Evolutionary conservation across 64 coral and sea anemone species (phyloP).

Genomic region (Porites lutea): DNA sequence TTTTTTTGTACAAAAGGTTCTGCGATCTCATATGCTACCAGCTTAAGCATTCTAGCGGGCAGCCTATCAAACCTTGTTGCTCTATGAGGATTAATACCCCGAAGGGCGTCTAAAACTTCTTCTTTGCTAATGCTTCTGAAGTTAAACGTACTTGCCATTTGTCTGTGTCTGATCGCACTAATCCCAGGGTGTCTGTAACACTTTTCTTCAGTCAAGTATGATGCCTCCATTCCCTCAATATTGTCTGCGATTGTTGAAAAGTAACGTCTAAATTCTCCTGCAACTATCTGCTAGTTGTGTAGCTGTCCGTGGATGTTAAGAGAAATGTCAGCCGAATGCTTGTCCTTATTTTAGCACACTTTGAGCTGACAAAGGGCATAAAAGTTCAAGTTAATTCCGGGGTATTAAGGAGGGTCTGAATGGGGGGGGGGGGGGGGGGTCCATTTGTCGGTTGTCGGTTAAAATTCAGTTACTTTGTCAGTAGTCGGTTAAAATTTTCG

Average conservation of each 20-base stretch:
- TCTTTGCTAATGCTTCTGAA: neutral
- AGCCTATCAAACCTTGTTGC: neutral
- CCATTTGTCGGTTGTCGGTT: no score
- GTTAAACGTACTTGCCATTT: slow-evolving; percentile 3
- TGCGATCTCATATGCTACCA: neutral
- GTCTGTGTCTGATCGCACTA: neutral
- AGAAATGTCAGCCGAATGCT: slow-evolving; percentile 8
- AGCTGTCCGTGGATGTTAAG: slow-evolving; percentile 24
- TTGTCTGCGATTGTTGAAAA: slow-evolving; percentile 36
- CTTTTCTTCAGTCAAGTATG: neutral
- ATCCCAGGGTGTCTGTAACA: slow-evolving; percentile 4
- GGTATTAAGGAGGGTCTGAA: no score
- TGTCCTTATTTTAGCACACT: neutral
- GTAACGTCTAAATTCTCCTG: slow-evolving; percentile 7
- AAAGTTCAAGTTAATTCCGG: slow-evolving; percentile 21
- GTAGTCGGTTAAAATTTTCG: no score
- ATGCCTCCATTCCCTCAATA: slow-evolving; percentile 6
- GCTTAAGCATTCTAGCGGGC: neutral
- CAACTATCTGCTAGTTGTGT: slow-evolving; percentile 12
- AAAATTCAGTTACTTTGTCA: no score
- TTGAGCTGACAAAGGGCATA: slow-evolving; percentile 22
- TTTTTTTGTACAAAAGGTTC: neutral
- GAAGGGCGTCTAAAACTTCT: neutral
- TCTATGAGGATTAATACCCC: neutral
- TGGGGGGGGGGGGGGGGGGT: no score